A percentile compares a stretch with the other conserved stretches of the same genome.
Conservation (phyloP, 2,888 invertebrate genomes). For the Osmoderma eremita region DNA sequence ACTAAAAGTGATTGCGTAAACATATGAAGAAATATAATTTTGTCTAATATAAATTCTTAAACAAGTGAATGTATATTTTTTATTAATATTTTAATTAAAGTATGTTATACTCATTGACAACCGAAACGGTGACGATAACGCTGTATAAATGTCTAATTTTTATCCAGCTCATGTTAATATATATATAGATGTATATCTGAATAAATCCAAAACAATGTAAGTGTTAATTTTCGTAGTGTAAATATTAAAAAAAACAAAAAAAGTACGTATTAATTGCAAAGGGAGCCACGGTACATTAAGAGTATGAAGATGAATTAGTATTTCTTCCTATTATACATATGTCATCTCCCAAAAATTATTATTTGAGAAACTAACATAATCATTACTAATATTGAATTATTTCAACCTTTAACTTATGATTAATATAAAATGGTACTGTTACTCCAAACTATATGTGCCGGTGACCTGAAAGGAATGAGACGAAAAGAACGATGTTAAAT, state of each 20-base stretch:
- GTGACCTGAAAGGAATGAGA: no score
- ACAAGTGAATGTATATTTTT: slow-evolving; percentile 30
- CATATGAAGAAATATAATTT: slow-evolving; percentile 16
- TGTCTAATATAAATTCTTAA: background rate
- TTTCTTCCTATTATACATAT: slow-evolving; percentile 56
- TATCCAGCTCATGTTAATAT: slow-evolving; percentile 34
- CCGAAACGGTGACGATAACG: background rate
- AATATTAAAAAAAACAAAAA: slow-evolving; percentile 48
- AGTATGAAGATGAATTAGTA: slow-evolving; percentile 55
- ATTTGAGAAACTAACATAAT: no score
- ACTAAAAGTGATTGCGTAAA: slow-evolving; percentile 26
- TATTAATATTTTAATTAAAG: slow-evolving; percentile 23
- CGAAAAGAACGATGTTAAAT: no score
- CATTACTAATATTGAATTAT: slow-evolving; percentile 51
- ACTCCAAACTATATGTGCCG: no score
- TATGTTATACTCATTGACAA: slow-evolving; percentile 30
- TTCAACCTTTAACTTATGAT: no score
- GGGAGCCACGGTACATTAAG: no score
- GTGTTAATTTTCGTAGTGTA: slow-evolving; percentile 34
- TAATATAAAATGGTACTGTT: no score
- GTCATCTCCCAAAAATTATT: slow-evolving; percentile 47
- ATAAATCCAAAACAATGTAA: slow-evolving; percentile 22
- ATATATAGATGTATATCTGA: slow-evolving; percentile 23
- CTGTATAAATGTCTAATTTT: slow-evolving; percentile 32
- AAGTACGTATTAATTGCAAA: slow-evolving; percentile 35